These are phyloP conservation scores for Drosophila fuyamai DNA, from an alignment of 1,140 invertebrate genomes.

Conservation along the genomic window DNA sequence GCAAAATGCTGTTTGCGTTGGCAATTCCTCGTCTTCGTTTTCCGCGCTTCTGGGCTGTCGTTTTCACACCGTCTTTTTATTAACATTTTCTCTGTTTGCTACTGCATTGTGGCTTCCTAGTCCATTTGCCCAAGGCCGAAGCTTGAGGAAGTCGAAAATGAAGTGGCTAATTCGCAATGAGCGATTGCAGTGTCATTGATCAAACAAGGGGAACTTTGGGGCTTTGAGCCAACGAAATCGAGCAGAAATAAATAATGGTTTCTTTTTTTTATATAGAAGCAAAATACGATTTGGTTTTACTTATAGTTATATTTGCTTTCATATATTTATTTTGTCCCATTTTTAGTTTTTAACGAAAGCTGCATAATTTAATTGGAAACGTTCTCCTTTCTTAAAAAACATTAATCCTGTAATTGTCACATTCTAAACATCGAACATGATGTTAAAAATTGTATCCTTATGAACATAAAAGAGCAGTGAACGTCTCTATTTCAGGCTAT, in stretches of 20 bases:
- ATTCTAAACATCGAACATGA: too few relatives aligned
- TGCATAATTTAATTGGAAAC: too few relatives aligned
- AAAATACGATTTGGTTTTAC: too few relatives aligned
- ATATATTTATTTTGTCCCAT: too few relatives aligned
- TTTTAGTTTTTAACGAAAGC: too few relatives aligned
- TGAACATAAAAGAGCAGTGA: too few relatives aligned
- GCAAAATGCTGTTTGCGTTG: slow-evolving; percentile 78
- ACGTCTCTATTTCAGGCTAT: too few relatives aligned
- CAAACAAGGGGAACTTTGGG: slow-evolving; percentile 6
- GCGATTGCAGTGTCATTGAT: slow-evolving; percentile 14
- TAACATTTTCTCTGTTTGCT: slow-evolving; percentile 9
- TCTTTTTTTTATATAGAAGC: too few relatives aligned
- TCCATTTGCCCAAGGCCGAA: slow-evolving; percentile 44
- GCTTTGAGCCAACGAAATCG: neutral
- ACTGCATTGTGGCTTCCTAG: slow-evolving; percentile 42
- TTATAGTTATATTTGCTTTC: too few relatives aligned
- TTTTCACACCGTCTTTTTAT: slow-evolving; percentile 37
- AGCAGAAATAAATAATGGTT: neutral
- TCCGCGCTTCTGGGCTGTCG: slow-evolving; percentile 35
- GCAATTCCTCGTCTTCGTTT: slow-evolving; percentile 64
- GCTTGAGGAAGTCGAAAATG: slow-evolving; percentile 48
- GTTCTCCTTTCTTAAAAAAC: too few relatives aligned
- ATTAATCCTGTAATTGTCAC: too few relatives aligned
- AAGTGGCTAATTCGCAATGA: slow-evolving; percentile 32
- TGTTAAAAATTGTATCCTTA: too few relatives aligned